These are phyloP conservation scores for Prunella strophiata DNA, from an alignment of 2,797 vertebrate species.

Conservation along the genomic window DNA sequence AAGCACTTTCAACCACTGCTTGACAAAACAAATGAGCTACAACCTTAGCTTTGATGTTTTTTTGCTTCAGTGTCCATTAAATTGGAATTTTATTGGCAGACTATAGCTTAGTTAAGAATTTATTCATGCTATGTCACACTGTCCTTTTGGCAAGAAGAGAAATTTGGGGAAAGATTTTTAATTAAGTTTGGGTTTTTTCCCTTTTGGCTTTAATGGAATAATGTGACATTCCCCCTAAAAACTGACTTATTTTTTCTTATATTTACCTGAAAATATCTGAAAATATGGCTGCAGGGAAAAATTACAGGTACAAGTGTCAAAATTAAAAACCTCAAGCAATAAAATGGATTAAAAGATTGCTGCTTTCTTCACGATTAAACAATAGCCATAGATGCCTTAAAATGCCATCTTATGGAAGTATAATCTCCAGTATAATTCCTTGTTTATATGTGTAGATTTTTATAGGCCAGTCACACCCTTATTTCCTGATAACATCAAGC, in stretches of 20 bases:
- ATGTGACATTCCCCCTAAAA: neutral
- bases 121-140: neutral
- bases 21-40: conserved; percentile 16
- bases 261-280: neutral
- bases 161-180: neutral
- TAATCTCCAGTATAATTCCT: neutral
- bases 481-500: neutral
- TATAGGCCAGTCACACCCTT: neutral
- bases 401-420: neutral
- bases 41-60: neutral
- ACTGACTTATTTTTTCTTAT: neutral
- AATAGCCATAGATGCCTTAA: neutral
- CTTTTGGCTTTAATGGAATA: neutral
- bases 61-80: neutral
- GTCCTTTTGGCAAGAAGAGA: neutral
- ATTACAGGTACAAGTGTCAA: neutral
- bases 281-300: neutral
- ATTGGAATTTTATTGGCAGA: neutral
- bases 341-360: neutral
- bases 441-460: neutral
- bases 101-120: neutral
- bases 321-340: neutral
- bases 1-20: neutral
- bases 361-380: neutral
- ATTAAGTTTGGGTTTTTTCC: neutral